A percentile compares a stretch with the other conserved stretches of the same genome.
Conservation (phyloP, 2,113 vertebrate species). For the Rhipidura dahli region DNA sequence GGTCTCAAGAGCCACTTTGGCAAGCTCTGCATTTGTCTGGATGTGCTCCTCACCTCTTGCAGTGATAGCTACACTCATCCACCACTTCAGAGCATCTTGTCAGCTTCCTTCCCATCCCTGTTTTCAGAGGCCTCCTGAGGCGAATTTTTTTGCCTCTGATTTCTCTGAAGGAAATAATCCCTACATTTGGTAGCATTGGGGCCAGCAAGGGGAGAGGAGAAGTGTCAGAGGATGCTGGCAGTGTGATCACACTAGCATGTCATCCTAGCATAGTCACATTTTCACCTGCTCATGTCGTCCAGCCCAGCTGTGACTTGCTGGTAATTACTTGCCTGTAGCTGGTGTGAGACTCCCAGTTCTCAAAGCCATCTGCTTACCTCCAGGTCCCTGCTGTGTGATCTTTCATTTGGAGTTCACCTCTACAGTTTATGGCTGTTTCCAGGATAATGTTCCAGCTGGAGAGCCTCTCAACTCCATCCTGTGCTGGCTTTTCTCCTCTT, state of each 20-base stretch:
- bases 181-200: not conserved
- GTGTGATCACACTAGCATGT: slow-evolving; percentile 18
- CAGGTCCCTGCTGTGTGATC: not conserved
- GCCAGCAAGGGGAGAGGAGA: not conserved
- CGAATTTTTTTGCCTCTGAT: not conserved
- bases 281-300: slow-evolving; percentile 54
- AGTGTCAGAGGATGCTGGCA: slow-evolving; percentile 42
- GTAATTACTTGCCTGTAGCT: slow-evolving; percentile 56
- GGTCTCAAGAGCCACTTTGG: not conserved
- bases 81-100: slow-evolving; percentile 14
- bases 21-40: not conserved
- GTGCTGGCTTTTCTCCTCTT: not conserved
- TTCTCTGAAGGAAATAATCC: slow-evolving; percentile 15
- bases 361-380: slow-evolving; percentile 51
- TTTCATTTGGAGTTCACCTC: slow-evolving; percentile 44
- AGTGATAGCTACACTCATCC: not conserved
- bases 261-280: slow-evolving; percentile 50
- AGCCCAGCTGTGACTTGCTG: slow-evolving; percentile 59
- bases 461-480: not conserved
- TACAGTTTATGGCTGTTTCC: not conserved
- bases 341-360: slow-evolving; percentile 20
- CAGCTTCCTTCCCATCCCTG: not conserved
- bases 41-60: not conserved
- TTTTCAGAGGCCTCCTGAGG: not conserved
- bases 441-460: not conserved